These are phyloP conservation scores for Anhinga anhinga DNA, from an alignment of 2,113 vertebrate species.

Conservation along the genomic window DNA sequence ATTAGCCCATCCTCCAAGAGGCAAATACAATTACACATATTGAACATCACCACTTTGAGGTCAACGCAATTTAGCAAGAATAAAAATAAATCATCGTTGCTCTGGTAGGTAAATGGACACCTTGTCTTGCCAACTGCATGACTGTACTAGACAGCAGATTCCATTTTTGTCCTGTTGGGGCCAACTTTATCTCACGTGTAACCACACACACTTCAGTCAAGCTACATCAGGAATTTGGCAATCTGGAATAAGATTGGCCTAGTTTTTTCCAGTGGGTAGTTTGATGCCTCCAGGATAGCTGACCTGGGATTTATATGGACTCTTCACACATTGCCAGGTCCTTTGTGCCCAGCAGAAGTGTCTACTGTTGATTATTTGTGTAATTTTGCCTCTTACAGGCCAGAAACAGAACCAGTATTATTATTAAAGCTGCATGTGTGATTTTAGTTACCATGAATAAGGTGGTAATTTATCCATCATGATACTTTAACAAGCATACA, in stretches of 20 bases:
- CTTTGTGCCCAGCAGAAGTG: background rate
- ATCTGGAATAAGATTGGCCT: background rate
- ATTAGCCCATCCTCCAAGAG: background rate
- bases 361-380: background rate
- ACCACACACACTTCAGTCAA: background rate
- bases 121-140: background rate
- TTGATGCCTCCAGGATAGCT: background rate
- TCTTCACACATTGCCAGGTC: background rate
- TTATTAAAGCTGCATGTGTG: background rate
- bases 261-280: background rate
- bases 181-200: background rate
- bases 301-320: background rate
- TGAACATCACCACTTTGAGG: background rate
- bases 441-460: background rate
- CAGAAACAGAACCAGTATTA: background rate
- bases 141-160: background rate
- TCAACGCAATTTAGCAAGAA: background rate
- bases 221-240: background rate
- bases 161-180: background rate
- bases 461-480: background rate
- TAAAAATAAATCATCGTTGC: background rate
- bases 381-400: background rate
- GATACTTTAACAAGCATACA: constrained; percentile 6
- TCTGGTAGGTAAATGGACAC: background rate
- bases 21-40: constrained; percentile 1